Percentiles rank a stretch among this genome's conserved stretches.
phyloP scores from a whole-genome alignment of 2,888 invertebrate genomes.

The Resseliella maxima region DNA sequence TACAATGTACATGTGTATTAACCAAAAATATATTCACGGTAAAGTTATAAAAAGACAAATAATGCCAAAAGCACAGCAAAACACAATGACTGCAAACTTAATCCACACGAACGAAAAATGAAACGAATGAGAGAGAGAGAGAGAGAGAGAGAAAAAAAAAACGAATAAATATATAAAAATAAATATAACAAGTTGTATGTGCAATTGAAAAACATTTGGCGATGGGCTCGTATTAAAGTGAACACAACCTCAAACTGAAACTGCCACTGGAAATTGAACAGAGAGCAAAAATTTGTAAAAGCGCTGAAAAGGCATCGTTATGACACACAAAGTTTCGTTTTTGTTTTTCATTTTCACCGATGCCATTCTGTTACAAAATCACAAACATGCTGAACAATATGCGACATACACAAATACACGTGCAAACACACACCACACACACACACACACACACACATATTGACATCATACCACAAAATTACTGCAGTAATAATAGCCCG shows the following conservation, averaged over 20 bases:
- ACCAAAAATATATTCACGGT: neutral
- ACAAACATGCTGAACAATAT: neutral
- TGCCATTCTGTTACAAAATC: too few species aligned
- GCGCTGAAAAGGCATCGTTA: neutral
- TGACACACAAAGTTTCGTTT: slow-evolving; percentile 4
- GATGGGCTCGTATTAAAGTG: too few species aligned
- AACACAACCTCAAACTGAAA: neutral
- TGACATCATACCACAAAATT: neutral
- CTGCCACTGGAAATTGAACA: neutral
- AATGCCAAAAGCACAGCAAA: slow-evolving; percentile 35
- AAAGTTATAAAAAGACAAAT: slow-evolving; percentile 28
- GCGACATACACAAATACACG: slow-evolving; percentile 42
- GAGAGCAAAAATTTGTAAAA: neutral
- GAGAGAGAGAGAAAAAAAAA: neutral
- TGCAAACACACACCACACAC: too few species aligned
- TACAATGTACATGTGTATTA: neutral
- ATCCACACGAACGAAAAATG: neutral
- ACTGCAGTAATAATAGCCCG: slow-evolving; percentile 49
- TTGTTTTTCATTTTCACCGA: too few species aligned
- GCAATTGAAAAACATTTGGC: slow-evolving; percentile 13
- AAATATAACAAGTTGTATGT: neutral
- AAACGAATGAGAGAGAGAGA: neutral
- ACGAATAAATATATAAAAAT: neutral
- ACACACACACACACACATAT: too few species aligned
- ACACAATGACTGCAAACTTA: slow-evolving; percentile 33